A percentile compares a stretch with the other conserved stretches of the same genome.
phyloP scores from a whole-genome alignment of 2,113 vertebrate genomes.

The Oryzias javanicus region DNA sequence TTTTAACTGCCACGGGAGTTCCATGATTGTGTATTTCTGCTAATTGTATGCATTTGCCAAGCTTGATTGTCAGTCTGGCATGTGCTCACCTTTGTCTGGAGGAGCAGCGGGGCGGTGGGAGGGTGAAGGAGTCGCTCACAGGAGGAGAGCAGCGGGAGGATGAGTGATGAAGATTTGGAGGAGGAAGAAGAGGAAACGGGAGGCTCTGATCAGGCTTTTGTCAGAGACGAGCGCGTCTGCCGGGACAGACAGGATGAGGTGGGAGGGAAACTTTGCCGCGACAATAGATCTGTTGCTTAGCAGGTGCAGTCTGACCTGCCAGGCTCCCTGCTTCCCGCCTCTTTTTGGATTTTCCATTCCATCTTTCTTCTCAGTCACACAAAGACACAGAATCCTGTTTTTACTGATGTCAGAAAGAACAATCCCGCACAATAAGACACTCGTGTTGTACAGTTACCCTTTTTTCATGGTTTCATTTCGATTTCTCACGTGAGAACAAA shows the following conservation, averaged over 20 bases:
- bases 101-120: slow-evolving; percentile 7
- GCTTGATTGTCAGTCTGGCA: slow-evolving; percentile 56
- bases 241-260: slow-evolving; percentile 11
- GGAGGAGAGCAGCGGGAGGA: slow-evolving; percentile 28
- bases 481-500: background rate
- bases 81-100: slow-evolving; percentile 68
- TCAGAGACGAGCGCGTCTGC: slow-evolving; percentile 32
- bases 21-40: slow-evolving; percentile 8
- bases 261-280: slow-evolving; percentile 25
- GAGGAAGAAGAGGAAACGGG: slow-evolving; percentile 46
- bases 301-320: slow-evolving; percentile 61
- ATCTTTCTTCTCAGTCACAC: slow-evolving; percentile 34
- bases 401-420: slow-evolving; percentile 46
- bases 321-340: slow-evolving; percentile 21
- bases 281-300: slow-evolving; percentile 54
- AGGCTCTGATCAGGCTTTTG: slow-evolving; percentile 53
- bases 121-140: slow-evolving; percentile 7
- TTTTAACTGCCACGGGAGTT: slow-evolving; percentile 61
- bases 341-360: slow-evolving; percentile 30
- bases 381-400: slow-evolving; percentile 51
- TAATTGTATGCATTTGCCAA: slow-evolving; percentile 57
- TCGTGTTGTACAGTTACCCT: slow-evolving; percentile 19
- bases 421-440: slow-evolving; percentile 46
- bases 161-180: slow-evolving; percentile 46
- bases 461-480: slow-evolving; percentile 22